Evolutionary conservation across 2,113 vertebrate species (phyloP).

Genomic region (Rhinolophus ferrumequinum): DNA sequence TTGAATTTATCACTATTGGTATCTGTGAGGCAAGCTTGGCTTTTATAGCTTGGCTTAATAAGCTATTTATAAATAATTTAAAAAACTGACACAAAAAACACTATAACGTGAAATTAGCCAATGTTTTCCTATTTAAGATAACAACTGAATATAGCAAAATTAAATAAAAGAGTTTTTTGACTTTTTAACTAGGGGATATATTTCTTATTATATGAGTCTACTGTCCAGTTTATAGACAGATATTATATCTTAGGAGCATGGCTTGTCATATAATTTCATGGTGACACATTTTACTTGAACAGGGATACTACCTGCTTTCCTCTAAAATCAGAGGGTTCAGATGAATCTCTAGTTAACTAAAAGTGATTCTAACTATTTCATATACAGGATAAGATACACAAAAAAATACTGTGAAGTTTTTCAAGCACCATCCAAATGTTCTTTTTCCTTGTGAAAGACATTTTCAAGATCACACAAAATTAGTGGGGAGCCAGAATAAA

Average conservation of each 20-base stretch:
- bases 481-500: background rate
- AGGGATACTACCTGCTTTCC: background rate
- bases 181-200: background rate
- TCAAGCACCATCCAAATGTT: background rate
- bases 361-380: background rate
- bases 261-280: background rate
- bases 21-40: background rate
- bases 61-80: background rate
- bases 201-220: background rate
- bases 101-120: background rate
- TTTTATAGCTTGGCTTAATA: background rate
- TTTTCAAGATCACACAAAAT: constrained; percentile 1
- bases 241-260: background rate
- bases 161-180: background rate
- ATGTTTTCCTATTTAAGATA: background rate
- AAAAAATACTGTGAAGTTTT: background rate
- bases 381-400: background rate
- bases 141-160: background rate
- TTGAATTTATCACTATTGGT: background rate
- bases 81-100: background rate
- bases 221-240: background rate
- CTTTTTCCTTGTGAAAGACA: background rate
- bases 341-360: background rate
- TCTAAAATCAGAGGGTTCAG: background rate
- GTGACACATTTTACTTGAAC: background rate